These are phyloP conservation scores for Galeopterus variegatus DNA, from an alignment of 2,113 vertebrate genomes.

Conservation along the genomic window DNA sequence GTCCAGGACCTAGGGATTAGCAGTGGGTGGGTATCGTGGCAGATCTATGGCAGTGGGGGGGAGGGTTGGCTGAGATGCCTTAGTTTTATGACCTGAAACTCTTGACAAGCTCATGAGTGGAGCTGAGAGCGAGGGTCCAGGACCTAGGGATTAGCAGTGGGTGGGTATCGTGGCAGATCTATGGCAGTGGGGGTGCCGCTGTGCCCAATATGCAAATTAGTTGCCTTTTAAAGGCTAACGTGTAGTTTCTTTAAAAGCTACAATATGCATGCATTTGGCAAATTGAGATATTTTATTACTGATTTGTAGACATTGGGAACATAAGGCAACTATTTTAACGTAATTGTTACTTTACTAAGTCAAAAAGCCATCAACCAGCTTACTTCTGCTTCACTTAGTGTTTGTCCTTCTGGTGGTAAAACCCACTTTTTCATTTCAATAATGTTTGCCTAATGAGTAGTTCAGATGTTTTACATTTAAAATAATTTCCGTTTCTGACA, in stretches of 20 bases:
- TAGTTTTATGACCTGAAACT: background rate
- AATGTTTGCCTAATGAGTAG: background rate
- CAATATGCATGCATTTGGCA: background rate
- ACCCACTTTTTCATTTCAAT: background rate
- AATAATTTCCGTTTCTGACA: background rate
- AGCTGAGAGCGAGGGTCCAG: background rate
- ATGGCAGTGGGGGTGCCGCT: background rate
- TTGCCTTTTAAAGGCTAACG: background rate
- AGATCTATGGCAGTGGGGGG: background rate
- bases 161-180: too few relatives aligned
- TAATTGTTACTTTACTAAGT: background rate
- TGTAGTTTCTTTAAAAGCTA: background rate
- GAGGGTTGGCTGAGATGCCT: background rate
- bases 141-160: background rate
- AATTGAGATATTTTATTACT: background rate
- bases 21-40: too few relatives aligned
- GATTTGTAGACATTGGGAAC: background rate
- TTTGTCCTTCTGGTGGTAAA: background rate
- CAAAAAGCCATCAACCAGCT: background rate
- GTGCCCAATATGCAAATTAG: background rate
- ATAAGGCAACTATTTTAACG: background rate
- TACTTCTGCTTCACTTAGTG: background rate
- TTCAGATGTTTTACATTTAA: background rate
- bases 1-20: background rate
- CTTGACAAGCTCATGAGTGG: background rate